Conservation (phyloP, 2,113 vertebrate species). For the Catharus fuscescens region DNA sequence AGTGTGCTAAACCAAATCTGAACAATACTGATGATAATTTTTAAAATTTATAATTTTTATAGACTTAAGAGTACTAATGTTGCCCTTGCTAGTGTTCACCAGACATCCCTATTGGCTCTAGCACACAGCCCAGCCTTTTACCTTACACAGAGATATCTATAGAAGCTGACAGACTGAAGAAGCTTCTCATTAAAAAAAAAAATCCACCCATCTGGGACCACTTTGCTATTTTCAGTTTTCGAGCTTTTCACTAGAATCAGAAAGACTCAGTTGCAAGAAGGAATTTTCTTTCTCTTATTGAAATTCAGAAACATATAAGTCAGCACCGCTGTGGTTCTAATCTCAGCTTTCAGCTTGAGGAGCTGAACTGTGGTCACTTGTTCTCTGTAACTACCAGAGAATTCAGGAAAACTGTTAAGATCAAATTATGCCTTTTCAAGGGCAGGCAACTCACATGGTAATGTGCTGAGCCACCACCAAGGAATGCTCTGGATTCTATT, state of each 20-base stretch:
- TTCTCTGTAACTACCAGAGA: slow-evolving; percentile 67
- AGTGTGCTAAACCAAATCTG: neutral
- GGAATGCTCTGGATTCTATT: slow-evolving; percentile 77
- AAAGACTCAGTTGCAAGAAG: slow-evolving; percentile 4
- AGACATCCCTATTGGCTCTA: neutral
- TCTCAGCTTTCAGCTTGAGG: slow-evolving; percentile 51
- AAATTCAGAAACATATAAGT: slow-evolving; percentile 48
- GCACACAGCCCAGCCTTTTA: neutral
- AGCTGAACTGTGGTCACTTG: slow-evolving; percentile 71
- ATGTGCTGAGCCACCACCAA: slow-evolving; percentile 64
- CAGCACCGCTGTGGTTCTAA: slow-evolving; percentile 67
- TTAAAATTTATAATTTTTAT: neutral
- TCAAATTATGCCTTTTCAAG: slow-evolving; percentile 73
- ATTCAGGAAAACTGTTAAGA: slow-evolving; percentile 71
- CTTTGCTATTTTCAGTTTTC: slow-evolving; percentile 46
- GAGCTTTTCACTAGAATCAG: slow-evolving; percentile 24
- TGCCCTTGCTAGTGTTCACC: neutral
- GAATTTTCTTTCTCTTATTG: slow-evolving; percentile 15
- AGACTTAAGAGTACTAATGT: neutral
- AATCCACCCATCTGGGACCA: neutral
- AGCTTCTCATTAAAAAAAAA: neutral
- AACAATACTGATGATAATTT: neutral
- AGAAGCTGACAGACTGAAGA: neutral
- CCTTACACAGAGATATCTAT: neutral
- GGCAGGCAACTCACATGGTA: slow-evolving; percentile 46